phyloP scores from a whole-genome alignment of 2,113 vertebrate species.

The Chamaea fasciata region DNA sequence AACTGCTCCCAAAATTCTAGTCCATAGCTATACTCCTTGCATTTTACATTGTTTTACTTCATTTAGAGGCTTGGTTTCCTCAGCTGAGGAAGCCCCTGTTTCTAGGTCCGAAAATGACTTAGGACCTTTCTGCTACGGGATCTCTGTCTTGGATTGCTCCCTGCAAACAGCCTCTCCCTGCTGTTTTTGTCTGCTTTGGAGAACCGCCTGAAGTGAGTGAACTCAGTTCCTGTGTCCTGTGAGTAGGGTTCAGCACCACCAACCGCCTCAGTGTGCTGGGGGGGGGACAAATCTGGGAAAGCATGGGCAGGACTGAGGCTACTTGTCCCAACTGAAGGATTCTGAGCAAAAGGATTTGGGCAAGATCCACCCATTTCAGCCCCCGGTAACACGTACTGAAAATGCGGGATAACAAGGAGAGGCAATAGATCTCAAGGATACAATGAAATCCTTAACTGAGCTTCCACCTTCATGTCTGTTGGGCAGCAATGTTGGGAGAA shows the following conservation, averaged over 20 bases:
- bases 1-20: neutral
- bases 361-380: neutral
- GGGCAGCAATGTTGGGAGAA: neutral
- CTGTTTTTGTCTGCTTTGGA: neutral
- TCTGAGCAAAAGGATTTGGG: neutral
- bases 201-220: neutral
- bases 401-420: neutral
- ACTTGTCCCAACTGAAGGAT: neutral
- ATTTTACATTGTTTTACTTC: neutral
- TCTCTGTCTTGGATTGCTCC: neutral
- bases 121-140: neutral
- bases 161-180: accelerated
- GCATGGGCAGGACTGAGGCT: neutral
- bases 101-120: neutral
- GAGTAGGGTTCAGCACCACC: neutral
- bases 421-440: neutral
- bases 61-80: neutral
- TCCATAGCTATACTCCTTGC: neutral
- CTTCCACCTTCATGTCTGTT: neutral
- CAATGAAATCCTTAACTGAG: neutral
- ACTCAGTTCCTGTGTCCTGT: neutral
- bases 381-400: neutral
- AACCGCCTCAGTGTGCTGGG: accelerated
- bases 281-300: neutral
- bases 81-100: neutral